These are phyloP conservation scores for Mycetomoellerius zeteki DNA, from an alignment of 1,140 invertebrate genomes.

Conservation along the genomic window DNA sequence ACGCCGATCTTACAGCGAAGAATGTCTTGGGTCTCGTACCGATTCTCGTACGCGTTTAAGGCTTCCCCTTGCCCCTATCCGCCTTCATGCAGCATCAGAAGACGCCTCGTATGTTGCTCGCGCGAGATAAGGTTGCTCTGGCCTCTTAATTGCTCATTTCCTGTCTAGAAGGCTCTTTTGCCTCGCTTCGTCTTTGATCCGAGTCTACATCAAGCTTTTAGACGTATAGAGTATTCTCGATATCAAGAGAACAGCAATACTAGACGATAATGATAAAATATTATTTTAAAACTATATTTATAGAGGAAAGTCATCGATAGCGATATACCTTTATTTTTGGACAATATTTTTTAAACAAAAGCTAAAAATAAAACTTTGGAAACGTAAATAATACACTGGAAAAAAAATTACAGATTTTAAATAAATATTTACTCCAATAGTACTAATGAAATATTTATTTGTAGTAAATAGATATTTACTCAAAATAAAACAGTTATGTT, in stretches of 20 bases:
- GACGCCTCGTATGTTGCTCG: constrained; percentile 63
- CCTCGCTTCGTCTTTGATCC: constrained; percentile 50
- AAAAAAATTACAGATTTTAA: too few relatives aligned
- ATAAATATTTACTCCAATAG: too few relatives aligned
- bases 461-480: too few relatives aligned
- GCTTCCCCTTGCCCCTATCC: not conserved
- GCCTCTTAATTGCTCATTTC: constrained; percentile 82
- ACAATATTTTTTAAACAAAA: too few relatives aligned
- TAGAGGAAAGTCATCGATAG: too few relatives aligned
- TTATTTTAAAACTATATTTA: not conserved
- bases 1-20: constrained; percentile 48
- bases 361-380: too few relatives aligned
- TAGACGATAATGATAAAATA: constrained; percentile 13
- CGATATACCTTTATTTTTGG: too few relatives aligned
- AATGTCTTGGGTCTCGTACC: constrained; percentile 64
- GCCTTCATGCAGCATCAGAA: constrained; percentile 23
- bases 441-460: too few relatives aligned
- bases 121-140: constrained; percentile 76
- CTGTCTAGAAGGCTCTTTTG: constrained; percentile 76
- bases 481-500: too few relatives aligned
- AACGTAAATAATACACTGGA: too few relatives aligned
- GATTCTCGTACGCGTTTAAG: constrained; percentile 72
- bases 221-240: constrained; percentile 6
- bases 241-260: not conserved
- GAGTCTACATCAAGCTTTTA: constrained; percentile 42